Conservation (phyloP, 2,797 vertebrate genomes). For the Eulemur rubriventer region DNA sequence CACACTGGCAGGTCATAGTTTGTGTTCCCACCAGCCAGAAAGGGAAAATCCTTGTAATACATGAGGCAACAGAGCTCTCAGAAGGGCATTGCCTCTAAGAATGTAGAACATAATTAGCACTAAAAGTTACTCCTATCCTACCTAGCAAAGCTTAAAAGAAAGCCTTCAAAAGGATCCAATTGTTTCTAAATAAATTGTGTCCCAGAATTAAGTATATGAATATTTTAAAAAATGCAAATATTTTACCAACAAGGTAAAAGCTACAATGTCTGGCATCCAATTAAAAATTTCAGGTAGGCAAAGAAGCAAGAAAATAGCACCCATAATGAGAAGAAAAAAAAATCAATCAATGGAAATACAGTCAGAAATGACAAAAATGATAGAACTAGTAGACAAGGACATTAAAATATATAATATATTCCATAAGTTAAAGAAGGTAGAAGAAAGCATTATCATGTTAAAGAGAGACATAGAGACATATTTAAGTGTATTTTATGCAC, state of each 20-base stretch:
- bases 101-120: neutral
- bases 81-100: neutral
- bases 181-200: conserved; percentile 25
- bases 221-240: conserved; percentile 11
- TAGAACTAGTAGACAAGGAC: neutral
- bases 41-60: neutral
- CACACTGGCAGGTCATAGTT: neutral
- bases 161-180: neutral
- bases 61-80: neutral
- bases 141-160: neutral
- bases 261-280: neutral
- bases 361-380: neutral
- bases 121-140: neutral
- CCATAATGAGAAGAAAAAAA: neutral
- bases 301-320: neutral
- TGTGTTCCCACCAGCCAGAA: neutral
- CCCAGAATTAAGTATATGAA: neutral
- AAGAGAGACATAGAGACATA: neutral
- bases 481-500: neutral
- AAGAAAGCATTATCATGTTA: neutral
- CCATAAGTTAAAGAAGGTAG: neutral
- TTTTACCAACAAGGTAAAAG: neutral
- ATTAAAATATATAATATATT: conserved; percentile 3
- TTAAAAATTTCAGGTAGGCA: neutral
- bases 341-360: neutral